phyloP scores from a whole-genome alignment of 2,888 invertebrate genomes.

The Macrosoma leucophasiata region DNA sequence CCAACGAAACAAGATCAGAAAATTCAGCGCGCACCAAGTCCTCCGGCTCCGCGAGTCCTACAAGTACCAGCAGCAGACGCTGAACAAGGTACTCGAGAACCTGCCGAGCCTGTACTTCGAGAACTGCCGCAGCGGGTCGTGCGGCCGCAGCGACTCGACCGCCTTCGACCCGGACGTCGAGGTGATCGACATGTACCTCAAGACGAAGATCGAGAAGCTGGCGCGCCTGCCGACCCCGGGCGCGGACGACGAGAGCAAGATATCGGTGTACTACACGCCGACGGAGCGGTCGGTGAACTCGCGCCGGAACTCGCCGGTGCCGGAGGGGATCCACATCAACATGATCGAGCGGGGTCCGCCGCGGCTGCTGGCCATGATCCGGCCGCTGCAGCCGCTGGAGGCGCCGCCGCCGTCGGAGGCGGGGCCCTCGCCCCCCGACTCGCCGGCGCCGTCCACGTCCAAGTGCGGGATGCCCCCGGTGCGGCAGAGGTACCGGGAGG shows the following conservation, averaged over 20 bases:
- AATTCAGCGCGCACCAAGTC: slow-evolving; percentile 95
- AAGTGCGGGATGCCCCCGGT: slow-evolving; percentile 29
- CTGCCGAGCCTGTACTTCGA: slow-evolving; percentile 93
- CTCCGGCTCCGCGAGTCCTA: slow-evolving; percentile 92
- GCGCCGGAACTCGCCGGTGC: slow-evolving; percentile 59
- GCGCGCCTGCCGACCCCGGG: slow-evolving; percentile 66
- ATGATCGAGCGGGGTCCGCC: slow-evolving; percentile 65
- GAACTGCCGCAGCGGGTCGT: slow-evolving; percentile 91
- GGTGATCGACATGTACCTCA: slow-evolving; percentile 80
- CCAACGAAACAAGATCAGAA: slow-evolving; percentile 94
- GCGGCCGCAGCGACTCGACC: slow-evolving; percentile 84
- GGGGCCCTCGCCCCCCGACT: slow-evolving; percentile 30
- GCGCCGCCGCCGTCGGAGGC: slow-evolving; percentile 36
- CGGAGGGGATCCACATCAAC: slow-evolving; percentile 77
- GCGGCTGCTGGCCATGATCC: slow-evolving; percentile 52
- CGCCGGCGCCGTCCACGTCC: slow-evolving; percentile 37
- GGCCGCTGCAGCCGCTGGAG: slow-evolving; percentile 42
- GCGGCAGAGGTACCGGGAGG: slow-evolving; percentile 30
- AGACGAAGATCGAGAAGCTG: slow-evolving; percentile 78
- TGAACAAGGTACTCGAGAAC: slow-evolving; percentile 95
- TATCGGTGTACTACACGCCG: slow-evolving; percentile 89
- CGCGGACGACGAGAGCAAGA: slow-evolving; percentile 80
- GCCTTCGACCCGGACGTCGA: slow-evolving; percentile 81
- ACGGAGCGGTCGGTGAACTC: slow-evolving; percentile 79
- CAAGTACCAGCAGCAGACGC: slow-evolving; percentile 96